phyloP scores from a whole-genome alignment of 2,888 invertebrate species.

The Lithosia quadra region DNA sequence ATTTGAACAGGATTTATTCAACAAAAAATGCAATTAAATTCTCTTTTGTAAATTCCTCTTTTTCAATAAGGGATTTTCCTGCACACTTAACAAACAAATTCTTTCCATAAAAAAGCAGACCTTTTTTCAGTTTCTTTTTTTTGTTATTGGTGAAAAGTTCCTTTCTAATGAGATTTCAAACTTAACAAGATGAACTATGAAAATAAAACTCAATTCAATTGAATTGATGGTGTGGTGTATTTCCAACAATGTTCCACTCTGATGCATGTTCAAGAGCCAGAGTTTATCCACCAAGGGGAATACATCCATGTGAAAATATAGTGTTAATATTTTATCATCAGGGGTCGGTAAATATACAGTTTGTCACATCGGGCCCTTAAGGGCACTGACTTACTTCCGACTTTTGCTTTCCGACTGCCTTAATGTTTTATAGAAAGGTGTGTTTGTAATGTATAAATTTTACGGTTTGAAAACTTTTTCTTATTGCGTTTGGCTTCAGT shows the following conservation, averaged over 20 bases:
- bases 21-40: neutral
- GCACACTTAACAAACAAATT: neutral
- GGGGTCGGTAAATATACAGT: slow-evolving; percentile 16
- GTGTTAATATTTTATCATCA: slow-evolving; percentile 24
- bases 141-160: neutral
- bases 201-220: neutral
- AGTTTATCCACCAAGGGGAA: slow-evolving; percentile 14
- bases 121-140: neutral
- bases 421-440: neutral
- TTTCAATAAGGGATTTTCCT: neutral
- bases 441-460: neutral
- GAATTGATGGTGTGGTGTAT: slow-evolving; percentile 4
- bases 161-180: neutral
- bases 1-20: neutral
- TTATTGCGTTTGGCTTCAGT: neutral
- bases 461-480: slow-evolving; percentile 2
- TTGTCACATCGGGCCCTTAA: slow-evolving; percentile 12
- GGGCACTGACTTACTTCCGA: slow-evolving; percentile 9
- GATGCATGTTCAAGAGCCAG: neutral
- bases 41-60: neutral
- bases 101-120: neutral
- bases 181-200: neutral
- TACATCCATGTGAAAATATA: slow-evolving; percentile 14
- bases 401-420: slow-evolving; percentile 8
- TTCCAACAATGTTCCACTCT: slow-evolving; percentile 5